Conservation (phyloP, 2,888 invertebrate genomes). For the Nowickia ferox region DNA sequence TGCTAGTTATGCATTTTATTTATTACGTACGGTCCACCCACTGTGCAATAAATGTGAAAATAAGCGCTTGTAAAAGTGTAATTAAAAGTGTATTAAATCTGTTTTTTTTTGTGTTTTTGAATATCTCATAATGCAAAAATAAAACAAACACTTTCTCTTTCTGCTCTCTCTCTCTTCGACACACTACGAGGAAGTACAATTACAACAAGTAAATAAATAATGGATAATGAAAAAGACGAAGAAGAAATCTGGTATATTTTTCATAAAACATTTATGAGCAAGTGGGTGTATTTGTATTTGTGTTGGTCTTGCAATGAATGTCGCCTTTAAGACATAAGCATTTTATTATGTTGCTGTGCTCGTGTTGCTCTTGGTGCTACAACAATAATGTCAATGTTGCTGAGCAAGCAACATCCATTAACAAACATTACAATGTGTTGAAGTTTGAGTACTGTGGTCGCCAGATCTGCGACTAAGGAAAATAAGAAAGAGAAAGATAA, state of each 20-base stretch:
- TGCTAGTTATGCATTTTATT: constrained; percentile 27
- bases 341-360: background rate
- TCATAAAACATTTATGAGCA: constrained; percentile 49
- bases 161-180: background rate
- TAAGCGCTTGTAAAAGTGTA: constrained; percentile 67
- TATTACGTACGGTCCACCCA: constrained; percentile 48
- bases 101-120: constrained; percentile 5
- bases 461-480: background rate
- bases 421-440: constrained; percentile 1
- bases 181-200: constrained; percentile 3
- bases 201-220: constrained; percentile 50
- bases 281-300: constrained; percentile 6
- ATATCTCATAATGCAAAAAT: constrained; percentile 25
- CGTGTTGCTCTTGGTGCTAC: background rate
- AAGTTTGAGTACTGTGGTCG: constrained; percentile 1
- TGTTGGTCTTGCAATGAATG: constrained; percentile 1
- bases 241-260: constrained; percentile 33
- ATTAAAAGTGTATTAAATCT: constrained; percentile 68
- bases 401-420: constrained; percentile 32
- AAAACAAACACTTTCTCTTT: constrained; percentile 32
- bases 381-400: constrained; percentile 36
- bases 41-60: constrained; percentile 67
- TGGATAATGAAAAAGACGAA: background rate
- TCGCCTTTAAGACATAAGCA: constrained; percentile 10
- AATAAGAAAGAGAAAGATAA: background rate